phyloP scores from a whole-genome alignment of 2,113 vertebrate genomes.

The Hydrolagus affinis region DNA sequence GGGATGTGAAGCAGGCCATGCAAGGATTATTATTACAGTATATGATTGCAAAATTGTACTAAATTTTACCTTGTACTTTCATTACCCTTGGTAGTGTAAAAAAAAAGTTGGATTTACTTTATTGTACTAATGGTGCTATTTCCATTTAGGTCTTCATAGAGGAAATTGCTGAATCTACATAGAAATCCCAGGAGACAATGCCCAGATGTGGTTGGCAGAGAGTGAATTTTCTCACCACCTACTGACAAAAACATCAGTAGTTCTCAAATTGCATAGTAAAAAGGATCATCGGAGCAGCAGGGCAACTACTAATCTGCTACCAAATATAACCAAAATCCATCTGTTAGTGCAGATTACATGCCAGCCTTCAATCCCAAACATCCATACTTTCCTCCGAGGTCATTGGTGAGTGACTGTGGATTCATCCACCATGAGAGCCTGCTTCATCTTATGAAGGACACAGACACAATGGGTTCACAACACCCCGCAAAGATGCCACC shows the following conservation, averaged over 20 bases:
- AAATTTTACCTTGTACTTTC: no score
- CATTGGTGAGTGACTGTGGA: conserved; percentile 46
- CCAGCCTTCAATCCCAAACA: conserved; percentile 52
- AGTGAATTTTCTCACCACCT: conserved; percentile 37
- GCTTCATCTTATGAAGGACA: background rate
- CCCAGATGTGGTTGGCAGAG: conserved; percentile 18
- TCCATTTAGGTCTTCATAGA: no score
- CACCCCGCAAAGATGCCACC: background rate
- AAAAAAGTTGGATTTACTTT: background rate
- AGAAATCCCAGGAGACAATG: background rate
- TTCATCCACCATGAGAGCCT: conserved; percentile 39
- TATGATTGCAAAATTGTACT: no score
- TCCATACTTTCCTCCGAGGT: conserved; percentile 42
- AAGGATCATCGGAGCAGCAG: conserved; percentile 45
- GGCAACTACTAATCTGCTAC: conserved; percentile 53
- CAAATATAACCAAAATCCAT: conserved; percentile 61
- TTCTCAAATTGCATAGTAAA: conserved; percentile 52
- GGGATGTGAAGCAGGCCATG: no score
- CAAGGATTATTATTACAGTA: no score
- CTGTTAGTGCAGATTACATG: conserved; percentile 58
- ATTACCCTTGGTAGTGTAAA: background rate
- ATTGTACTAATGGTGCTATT: background rate
- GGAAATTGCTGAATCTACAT: background rate
- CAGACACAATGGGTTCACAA: background rate
- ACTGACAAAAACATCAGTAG: conserved; percentile 47